These are phyloP conservation scores for Brachionus asplanchnoidis DNA, from an alignment of 1,140 invertebrate species.

Conservation along the genomic window DNA sequence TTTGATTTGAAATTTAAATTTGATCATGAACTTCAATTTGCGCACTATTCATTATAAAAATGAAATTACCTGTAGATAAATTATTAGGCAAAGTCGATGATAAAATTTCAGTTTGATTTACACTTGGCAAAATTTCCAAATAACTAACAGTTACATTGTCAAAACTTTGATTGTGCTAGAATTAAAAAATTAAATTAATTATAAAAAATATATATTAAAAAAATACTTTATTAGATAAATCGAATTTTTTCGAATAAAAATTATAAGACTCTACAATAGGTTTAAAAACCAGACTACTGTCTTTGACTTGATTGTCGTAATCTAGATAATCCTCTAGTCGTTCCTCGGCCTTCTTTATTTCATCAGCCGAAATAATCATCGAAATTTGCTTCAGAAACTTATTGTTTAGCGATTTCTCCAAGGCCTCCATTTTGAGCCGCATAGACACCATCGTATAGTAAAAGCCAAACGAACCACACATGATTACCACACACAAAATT, in stretches of 20 bases:
- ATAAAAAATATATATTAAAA: background rate
- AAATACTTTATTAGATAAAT: background rate
- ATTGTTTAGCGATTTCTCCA: background rate
- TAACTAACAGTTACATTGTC: background rate
- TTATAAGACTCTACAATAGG: background rate
- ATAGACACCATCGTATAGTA: background rate
- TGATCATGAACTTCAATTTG: too few species aligned
- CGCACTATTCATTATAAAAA: too few species aligned
- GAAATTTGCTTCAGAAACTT: background rate
- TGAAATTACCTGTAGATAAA: background rate
- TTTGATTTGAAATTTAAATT: too few species aligned
- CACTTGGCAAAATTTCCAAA: background rate
- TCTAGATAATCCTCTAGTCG: background rate
- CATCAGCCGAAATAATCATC: background rate
- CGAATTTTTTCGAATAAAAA: background rate
- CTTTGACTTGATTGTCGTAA: background rate
- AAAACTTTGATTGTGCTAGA: background rate
- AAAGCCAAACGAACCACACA: background rate
- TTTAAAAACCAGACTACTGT: background rate
- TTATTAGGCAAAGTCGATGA: background rate
- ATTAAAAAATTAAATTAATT: background rate
- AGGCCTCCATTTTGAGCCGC: background rate
- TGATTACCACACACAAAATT: background rate
- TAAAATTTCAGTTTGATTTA: background rate
- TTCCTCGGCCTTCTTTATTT: background rate